phyloP scores from a whole-genome alignment of 2,113 vertebrate genomes.

The Pyrgilauda ruficollis region DNA sequence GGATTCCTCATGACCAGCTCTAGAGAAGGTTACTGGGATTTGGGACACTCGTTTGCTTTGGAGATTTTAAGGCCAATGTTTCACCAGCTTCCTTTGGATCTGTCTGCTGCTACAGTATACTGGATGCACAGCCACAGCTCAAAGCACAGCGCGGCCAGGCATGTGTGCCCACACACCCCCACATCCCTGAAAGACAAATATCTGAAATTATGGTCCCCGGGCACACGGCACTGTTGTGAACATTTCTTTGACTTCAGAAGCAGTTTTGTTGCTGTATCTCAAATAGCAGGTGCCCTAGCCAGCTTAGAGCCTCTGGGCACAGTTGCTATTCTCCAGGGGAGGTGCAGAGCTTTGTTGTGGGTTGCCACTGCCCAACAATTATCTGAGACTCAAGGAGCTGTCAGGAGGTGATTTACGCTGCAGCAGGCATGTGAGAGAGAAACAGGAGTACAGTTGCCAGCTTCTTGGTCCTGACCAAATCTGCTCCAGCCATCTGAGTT shows the following conservation, averaged over 20 bases:
- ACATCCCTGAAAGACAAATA: background rate
- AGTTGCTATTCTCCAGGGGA: background rate
- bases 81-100: background rate
- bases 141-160: background rate
- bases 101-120: background rate
- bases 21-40: background rate
- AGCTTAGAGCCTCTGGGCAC: background rate
- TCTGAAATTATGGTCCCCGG: background rate
- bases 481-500: slow-evolving; percentile 35
- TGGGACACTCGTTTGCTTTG: background rate
- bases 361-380: slow-evolving; percentile 32
- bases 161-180: background rate
- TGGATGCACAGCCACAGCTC: background rate
- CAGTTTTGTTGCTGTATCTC: slow-evolving; percentile 20
- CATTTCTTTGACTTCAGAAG: slow-evolving; percentile 58
- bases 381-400: slow-evolving; percentile 27
- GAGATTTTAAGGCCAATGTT: background rate
- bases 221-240: slow-evolving; percentile 1
- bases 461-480: slow-evolving; percentile 24
- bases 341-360: slow-evolving; percentile 47
- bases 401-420: slow-evolving; percentile 36
- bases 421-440: background rate
- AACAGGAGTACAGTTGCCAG: slow-evolving; percentile 8
- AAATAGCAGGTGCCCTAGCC: slow-evolving; percentile 31
- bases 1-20: background rate